Evolutionary conservation across 2,888 invertebrate genomes (phyloP), one percentile per base, ranked within the genome.

Genomic region (Archips crataeganus): DNA sequence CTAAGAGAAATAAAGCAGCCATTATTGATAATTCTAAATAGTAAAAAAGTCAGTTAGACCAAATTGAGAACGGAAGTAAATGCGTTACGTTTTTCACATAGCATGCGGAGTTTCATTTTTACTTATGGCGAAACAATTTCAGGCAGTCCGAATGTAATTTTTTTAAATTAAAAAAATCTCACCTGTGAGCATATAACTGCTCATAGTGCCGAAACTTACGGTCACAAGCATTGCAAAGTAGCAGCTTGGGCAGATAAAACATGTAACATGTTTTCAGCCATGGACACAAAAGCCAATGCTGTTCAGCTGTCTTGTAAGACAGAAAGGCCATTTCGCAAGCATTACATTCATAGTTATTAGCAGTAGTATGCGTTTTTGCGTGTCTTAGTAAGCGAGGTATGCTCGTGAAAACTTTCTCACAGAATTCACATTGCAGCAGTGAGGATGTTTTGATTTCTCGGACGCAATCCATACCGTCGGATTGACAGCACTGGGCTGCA

Each of bases 281-380:
- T 42, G 89, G 86, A 76, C 95, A 95, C 36, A 83, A 67, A 3
- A 84, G 71, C 94, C 94, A 95, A 77, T 95, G 95, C 69, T 90
- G 88, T 77, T 93, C 90, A 23, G 91, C 94, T 62, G 78, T 81
- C 80, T 88, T 91, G 77, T 90, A 94, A 34, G 91, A 92, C 13
- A 80, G 71, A 79, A 95, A 95, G 57, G 84, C 77, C 62, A 87
- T 82, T 73, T 85, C 84, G 76, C 95, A 95, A 76, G 95, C 95
- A 73, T 93, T 93, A 83, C 97, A 97, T 82, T 96, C 95, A 86
- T 96, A 96, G 82, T 96, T 96, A 83, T 95, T 95, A 78, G 95
- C 94, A n/a, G 95, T 96, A 1, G 95, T 95, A 87, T 97, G 97
- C 51, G 81, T 80, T 80, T 91, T 93, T 1, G 88, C 86, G 81